Evolutionary conservation across 1,140 invertebrate genomes (phyloP).

Genomic region (Hirudo medicinalis): DNA sequence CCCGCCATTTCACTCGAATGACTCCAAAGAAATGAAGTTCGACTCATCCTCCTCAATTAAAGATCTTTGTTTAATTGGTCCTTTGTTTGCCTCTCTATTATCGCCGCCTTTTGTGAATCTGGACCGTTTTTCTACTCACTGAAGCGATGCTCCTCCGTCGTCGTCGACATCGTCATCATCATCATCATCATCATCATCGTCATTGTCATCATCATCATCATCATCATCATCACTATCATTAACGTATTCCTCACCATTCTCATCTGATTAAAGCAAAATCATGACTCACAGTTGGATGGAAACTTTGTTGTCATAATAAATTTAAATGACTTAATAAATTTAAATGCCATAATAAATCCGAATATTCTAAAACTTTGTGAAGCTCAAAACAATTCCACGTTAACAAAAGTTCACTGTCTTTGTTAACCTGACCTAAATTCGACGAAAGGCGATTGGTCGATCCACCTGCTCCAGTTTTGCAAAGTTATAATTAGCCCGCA

Average conservation of each 20-base stretch:
- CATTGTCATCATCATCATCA: constrained; percentile 11
- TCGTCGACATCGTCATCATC: constrained; percentile 16
- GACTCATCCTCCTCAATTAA: background rate
- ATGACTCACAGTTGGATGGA: no score
- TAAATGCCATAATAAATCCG: no score
- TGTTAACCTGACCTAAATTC: no score
- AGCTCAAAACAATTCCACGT: background rate
- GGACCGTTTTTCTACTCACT: background rate
- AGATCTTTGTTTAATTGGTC: background rate
- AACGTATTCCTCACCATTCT: no score
- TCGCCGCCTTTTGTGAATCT: background rate
- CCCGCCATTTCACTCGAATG: constrained; percentile 6
- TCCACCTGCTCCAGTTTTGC: no score
- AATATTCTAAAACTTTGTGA: no score
- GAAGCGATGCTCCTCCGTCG: background rate
- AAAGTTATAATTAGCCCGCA: no score
- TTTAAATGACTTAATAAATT: no score
- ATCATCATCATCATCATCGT: constrained; percentile 14
- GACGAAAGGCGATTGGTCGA: no score
- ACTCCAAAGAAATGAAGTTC: background rate
- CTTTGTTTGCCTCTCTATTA: constrained; percentile 3
- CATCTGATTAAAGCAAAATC: no score
- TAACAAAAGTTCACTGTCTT: background rate
- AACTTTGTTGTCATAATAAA: no score
- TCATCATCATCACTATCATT: constrained; percentile 7